phyloP scores from a whole-genome alignment of 2,888 invertebrate genomes.

The Chloromyia formosa region DNA sequence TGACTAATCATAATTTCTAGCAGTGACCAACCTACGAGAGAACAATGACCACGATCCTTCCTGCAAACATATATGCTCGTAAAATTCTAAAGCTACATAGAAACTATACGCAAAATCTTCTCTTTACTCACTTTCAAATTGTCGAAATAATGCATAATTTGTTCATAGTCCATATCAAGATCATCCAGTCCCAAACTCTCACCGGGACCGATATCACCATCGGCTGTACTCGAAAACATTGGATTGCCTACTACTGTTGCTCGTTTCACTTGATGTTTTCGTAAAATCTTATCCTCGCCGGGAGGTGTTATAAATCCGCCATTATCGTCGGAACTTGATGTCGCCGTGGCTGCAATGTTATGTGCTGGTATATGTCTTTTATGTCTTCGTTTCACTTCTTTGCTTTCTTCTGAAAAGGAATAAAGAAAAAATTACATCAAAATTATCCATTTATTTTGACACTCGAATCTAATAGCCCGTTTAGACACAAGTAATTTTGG shows the following conservation, averaged over 20 bases:
- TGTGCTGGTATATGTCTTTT: constrained; percentile 50
- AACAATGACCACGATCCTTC: no score
- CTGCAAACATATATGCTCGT: no score
- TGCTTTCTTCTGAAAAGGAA: constrained; percentile 50
- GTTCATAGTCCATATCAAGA: constrained; percentile 95
- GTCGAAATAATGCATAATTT: constrained; percentile 98
- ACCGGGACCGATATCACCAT: constrained; percentile 66
- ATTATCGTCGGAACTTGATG: constrained; percentile 55
- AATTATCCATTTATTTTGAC: neutral
- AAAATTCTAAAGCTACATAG: no score
- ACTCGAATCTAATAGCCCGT: neutral
- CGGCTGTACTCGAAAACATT: constrained; percentile 75
- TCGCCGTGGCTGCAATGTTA: constrained; percentile 49
- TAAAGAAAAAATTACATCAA: neutral
- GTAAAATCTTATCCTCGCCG: constrained; percentile 51
- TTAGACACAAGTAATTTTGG: no score
- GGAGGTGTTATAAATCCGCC: constrained; percentile 55
- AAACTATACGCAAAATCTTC: no score
- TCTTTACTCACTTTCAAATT: constrained; percentile 82
- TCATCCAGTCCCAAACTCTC: constrained; percentile 80
- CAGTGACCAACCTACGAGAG: no score
- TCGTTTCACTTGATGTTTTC: constrained; percentile 72
- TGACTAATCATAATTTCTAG: no score
- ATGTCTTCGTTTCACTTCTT: constrained; percentile 52
- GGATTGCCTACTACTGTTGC: constrained; percentile 90